phyloP scores from a whole-genome alignment of 1,140 invertebrate genomes.

The Caenorhabditis briggsae region DNA sequence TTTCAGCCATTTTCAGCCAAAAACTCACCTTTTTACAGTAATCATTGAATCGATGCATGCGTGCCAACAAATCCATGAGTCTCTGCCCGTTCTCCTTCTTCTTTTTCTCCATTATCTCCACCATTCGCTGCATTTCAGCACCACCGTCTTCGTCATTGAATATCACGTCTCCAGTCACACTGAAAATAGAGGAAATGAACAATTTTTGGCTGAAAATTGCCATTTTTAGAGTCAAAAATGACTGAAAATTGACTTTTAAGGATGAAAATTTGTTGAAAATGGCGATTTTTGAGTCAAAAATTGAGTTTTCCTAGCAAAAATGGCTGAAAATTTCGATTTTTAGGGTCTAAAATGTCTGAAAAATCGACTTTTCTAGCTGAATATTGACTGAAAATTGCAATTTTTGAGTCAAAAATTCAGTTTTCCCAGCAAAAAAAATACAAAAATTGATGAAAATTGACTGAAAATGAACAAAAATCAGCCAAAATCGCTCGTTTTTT shows the following conservation, averaged over 20 bases:
- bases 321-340: too few species aligned
- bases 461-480: too few species aligned
- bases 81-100: conserved; percentile 6
- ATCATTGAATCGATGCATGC: neutral
- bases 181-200: neutral
- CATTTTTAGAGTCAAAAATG: neutral
- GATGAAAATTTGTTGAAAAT: too few species aligned
- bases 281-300: too few species aligned
- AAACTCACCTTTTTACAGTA: conserved; percentile 12
- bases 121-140: conserved; percentile 2
- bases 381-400: too few species aligned
- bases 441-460: too few species aligned
- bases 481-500: too few species aligned
- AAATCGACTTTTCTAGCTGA: too few species aligned
- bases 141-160: neutral
- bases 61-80: neutral
- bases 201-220: neutral
- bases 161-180: neutral
- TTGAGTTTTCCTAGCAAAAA: too few species aligned
- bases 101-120: neutral
- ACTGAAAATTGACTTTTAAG: neutral
- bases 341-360: too few species aligned
- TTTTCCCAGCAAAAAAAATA: too few species aligned
- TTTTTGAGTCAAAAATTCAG: too few species aligned
- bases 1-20: neutral